Conservation (phyloP, 2,797 vertebrate species). For the Sibirionetta formosa region DNA sequence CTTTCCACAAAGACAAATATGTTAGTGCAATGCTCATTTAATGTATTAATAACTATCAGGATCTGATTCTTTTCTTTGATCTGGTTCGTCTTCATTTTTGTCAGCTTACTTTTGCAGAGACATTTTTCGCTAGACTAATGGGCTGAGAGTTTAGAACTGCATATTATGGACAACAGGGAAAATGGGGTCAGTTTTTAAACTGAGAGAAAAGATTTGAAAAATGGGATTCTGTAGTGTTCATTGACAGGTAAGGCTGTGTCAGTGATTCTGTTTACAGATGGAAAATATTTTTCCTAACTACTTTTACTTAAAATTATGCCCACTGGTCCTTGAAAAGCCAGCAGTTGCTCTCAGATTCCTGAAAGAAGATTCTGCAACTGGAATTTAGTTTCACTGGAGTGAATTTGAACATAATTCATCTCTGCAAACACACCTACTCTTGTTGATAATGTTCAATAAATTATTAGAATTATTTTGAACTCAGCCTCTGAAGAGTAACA, state of each 20-base stretch:
- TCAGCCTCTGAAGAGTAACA: not conserved
- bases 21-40: not conserved
- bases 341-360: not conserved
- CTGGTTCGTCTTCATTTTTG: not conserved
- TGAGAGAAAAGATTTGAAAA: not conserved
- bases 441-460: not conserved
- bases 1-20: not conserved
- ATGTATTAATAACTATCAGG: not conserved
- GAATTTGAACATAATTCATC: not conserved
- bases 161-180: not conserved
- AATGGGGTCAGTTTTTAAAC: not conserved
- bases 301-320: not conserved
- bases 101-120: not conserved
- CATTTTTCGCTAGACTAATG: not conserved
- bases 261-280: not conserved
- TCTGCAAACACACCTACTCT: not conserved
- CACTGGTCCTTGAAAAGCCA: not conserved
- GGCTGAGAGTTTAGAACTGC: not conserved
- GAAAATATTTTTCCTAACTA: not conserved
- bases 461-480: not conserved
- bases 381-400: not conserved
- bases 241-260: not conserved
- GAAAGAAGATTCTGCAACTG: not conserved
- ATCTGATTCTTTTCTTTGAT: constrained; percentile 18
- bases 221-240: not conserved